Conservation (phyloP, 2,888 invertebrate species). For the Agrotis clavis region DNA sequence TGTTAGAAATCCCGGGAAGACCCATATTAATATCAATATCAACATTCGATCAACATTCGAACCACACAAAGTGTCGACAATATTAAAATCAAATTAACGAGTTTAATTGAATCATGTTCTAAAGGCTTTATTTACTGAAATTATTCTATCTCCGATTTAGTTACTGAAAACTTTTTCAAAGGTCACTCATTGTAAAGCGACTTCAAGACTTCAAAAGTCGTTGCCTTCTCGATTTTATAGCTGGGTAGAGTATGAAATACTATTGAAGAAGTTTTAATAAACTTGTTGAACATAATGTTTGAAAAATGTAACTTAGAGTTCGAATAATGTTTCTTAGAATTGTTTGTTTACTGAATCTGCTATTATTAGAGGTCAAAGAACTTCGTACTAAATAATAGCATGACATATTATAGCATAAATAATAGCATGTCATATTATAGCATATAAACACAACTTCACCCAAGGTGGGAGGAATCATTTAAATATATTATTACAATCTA, state of each 20-base stretch:
- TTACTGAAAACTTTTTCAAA: background rate
- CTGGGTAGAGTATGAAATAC: conserved; percentile 6
- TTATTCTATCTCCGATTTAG: background rate
- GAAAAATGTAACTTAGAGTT: background rate
- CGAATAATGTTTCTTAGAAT: background rate
- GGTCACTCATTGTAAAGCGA: background rate
- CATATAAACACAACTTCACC: too few relatives aligned
- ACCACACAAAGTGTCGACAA: too few relatives aligned
- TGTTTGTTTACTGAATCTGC: background rate
- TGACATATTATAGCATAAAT: too few relatives aligned
- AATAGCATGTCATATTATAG: too few relatives aligned
- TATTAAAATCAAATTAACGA: too few relatives aligned
- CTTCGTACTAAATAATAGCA: background rate
- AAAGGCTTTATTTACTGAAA: background rate
- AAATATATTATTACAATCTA: too few relatives aligned
- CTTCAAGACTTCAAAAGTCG: background rate
- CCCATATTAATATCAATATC: too few relatives aligned
- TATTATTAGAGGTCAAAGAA: too few relatives aligned
- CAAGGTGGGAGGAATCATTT: too few relatives aligned
- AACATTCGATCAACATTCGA: too few relatives aligned
- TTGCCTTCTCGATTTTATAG: background rate
- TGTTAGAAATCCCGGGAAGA: too few relatives aligned
- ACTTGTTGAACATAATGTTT: background rate
- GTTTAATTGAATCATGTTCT: too few relatives aligned
- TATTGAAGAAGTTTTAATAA: background rate